phyloP scores from a whole-genome alignment of 1,140 invertebrate genomes.

The Drosophila parvula region DNA sequence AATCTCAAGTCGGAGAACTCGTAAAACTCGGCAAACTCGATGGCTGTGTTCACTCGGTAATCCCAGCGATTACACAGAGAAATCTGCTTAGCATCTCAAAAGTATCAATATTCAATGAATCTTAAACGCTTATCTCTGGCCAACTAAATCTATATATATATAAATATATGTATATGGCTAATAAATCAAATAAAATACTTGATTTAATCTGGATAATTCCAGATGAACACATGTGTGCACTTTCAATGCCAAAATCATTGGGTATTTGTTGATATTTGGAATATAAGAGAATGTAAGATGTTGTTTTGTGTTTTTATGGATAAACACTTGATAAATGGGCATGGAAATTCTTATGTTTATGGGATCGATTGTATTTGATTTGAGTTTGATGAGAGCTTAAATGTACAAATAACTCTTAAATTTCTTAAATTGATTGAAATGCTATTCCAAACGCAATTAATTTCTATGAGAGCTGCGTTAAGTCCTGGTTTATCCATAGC shows the following conservation, averaged over 20 bases:
- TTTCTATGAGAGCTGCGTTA: not conserved
- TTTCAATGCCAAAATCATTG: slow-evolving; percentile 15
- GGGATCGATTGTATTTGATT: not conserved
- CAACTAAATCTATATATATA: not conserved
- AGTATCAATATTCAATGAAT: not conserved
- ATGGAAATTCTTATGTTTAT: not conserved
- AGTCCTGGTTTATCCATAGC: too few relatives aligned
- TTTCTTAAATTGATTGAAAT: too few relatives aligned
- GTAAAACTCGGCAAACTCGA: not conserved
- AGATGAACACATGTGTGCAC: slow-evolving; percentile 15
- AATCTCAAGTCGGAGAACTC: slow-evolving; percentile 24
- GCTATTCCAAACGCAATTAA: not conserved
- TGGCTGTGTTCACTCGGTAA: not conserved
- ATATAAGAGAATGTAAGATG: not conserved
- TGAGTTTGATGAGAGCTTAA: not conserved
- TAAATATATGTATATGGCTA: not conserved
- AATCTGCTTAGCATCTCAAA: not conserved
- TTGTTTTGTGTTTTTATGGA: slow-evolving; percentile 10
- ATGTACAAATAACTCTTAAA: not conserved
- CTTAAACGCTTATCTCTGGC: not conserved
- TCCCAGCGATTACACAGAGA: not conserved
- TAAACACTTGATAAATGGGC: slow-evolving; percentile 21
- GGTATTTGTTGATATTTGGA: slow-evolving; percentile 18
- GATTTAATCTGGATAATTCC: slow-evolving; percentile 24
- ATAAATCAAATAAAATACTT: slow-evolving; percentile 27